A percentile compares a stretch with the other conserved stretches of the same genome.
These are phyloP conservation scores for Neotoxoptera formosana DNA, from an alignment of 1,140 invertebrate genomes.

Conservation along the genomic window DNA sequence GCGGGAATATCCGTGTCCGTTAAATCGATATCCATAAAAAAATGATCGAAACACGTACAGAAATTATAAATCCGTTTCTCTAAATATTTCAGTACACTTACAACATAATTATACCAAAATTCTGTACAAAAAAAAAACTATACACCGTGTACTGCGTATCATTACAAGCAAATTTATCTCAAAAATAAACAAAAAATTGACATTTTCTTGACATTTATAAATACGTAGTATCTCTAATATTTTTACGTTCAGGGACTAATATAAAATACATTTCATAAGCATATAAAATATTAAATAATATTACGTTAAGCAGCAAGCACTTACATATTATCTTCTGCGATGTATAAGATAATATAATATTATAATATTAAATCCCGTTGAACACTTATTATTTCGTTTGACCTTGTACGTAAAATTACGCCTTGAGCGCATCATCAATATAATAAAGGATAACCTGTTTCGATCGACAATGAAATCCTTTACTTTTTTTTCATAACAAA, in stretches of 20 bases:
- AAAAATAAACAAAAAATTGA: neutral
- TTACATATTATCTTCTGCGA: neutral
- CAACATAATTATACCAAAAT: neutral
- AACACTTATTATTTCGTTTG: neutral
- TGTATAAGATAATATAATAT: neutral
- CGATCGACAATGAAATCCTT: conserved; percentile 1
- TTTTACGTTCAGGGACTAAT: neutral
- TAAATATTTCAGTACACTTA: neutral
- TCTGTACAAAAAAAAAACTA: neutral
- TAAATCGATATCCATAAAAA: neutral
- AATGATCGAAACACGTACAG: neutral
- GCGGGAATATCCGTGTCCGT: neutral
- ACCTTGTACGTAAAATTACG: neutral
- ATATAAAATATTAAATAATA: neutral
- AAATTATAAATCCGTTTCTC: neutral
- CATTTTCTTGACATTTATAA: neutral
- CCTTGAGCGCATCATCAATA: neutral
- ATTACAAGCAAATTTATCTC: neutral
- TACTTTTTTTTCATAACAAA: neutral
- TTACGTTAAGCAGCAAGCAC: neutral
- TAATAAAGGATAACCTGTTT: neutral
- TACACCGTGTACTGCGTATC: neutral
- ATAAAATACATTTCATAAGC: no score
- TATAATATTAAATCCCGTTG: neutral
- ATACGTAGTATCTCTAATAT: neutral